These are phyloP conservation scores for Merops nubicus DNA, from an alignment of 2,113 vertebrate genomes.

Conservation along the genomic window DNA sequence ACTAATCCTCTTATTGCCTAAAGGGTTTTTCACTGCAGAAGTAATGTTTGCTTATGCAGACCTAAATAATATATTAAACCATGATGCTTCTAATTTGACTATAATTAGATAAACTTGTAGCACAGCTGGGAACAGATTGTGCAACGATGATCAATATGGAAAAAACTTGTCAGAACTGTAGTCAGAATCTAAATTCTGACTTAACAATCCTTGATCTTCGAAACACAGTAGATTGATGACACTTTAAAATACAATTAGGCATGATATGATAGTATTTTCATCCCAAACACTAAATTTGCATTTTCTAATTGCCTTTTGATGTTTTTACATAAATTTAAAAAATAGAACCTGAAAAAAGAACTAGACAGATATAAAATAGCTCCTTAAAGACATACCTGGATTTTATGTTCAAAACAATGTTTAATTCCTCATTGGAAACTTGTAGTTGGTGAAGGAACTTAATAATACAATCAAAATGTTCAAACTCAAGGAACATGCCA, in stretches of 20 bases:
- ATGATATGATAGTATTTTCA: neutral
- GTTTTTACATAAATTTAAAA: neutral
- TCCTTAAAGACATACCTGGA: conserved; percentile 76
- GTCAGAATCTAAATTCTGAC: neutral
- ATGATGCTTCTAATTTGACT: neutral
- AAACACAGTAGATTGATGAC: neutral
- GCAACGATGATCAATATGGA: neutral
- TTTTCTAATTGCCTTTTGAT: neutral
- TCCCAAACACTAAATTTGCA: neutral
- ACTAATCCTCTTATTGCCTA: neutral
- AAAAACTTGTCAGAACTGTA: neutral
- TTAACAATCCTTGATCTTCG: neutral
- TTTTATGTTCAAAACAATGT: conserved; percentile 68
- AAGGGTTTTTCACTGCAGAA: neutral
- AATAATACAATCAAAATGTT: conserved; percentile 80
- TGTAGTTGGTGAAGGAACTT: conserved; percentile 78
- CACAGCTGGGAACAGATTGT: neutral
- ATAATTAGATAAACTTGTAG: neutral
- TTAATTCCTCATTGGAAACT: conserved; percentile 69
- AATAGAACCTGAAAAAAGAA: neutral
- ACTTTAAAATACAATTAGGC: neutral
- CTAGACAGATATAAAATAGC: neutral
- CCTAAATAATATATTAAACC: neutral
- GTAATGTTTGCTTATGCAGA: neutral
- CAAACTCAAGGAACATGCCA: conserved; percentile 80